Evolutionary conservation across 2,797 vertebrate species (phyloP).

Genomic region (Argentina silus): DNA sequence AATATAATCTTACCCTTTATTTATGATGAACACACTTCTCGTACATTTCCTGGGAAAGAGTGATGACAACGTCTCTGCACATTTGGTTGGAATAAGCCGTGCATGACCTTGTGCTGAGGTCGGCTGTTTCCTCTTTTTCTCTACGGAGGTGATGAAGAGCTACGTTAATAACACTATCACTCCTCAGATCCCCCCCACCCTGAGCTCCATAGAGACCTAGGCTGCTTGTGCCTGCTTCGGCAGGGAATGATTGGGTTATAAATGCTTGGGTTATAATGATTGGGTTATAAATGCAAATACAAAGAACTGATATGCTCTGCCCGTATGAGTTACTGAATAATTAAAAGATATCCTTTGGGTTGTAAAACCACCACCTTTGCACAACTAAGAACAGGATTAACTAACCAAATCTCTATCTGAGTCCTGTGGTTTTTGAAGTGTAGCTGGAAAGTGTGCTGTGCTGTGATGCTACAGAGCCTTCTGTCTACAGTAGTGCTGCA

Average conservation of each 20-base stretch:
- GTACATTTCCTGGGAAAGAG: no score
- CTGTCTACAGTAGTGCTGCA: conserved; percentile 34
- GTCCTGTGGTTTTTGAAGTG: conserved; percentile 15
- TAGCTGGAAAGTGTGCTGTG: background rate
- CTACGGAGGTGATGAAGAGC: conserved; percentile 27
- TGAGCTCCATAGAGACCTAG: conserved; percentile 23
- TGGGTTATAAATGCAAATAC: conserved; percentile 57
- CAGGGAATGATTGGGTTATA: conserved; percentile 54
- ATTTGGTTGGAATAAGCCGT: conserved; percentile 23
- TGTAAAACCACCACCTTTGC: background rate
- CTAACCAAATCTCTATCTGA: background rate
- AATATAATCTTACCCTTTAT: no score
- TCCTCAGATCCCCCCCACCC: conserved; percentile 36
- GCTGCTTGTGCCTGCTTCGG: conserved; percentile 10
- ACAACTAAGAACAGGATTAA: background rate
- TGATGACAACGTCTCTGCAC: background rate
- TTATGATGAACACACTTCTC: no score
- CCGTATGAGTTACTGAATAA: background rate
- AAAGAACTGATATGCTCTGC: no score
- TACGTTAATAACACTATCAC: conserved; percentile 38
- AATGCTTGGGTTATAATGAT: conserved; percentile 67
- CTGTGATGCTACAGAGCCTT: conserved; percentile 34
- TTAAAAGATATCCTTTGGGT: background rate
- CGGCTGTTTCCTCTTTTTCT: conserved; percentile 17
- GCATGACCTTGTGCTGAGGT: conserved; percentile 37